Evolutionary conservation across 2,113 vertebrate genomes (phyloP), one percentile per base, ranked within the genome.

Genomic region (Tauraco erythrolophus): DNA sequence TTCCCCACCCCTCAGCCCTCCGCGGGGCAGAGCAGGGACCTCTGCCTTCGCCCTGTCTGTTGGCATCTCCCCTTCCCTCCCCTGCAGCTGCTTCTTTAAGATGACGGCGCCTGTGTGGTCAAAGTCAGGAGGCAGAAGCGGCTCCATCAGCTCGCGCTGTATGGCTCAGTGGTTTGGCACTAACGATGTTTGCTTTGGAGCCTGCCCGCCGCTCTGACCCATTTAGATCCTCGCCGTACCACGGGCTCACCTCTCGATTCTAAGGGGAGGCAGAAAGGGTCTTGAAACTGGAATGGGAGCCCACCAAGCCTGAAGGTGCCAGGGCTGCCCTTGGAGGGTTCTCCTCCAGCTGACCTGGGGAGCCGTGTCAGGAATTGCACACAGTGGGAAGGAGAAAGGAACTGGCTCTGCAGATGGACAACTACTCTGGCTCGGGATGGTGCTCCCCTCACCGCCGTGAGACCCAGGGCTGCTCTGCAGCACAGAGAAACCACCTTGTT

Each of bases 81-180:
- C n/a, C 8, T 6, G 37, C 4, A 10, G 33, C 56, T 35, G 69
- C 75, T 87, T 78, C 94, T 97, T 96, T 97, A 92, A 97, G 94
- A 51, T 2, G 31, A 80, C 7, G 14, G 53, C 2, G 1, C 13
- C 70, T 82, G 79, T 84, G 83, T 91, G 94, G 85, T 84, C 93
- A 77, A 35, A 93, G 93, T 77, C 89, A 95, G 97, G 92, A 92
- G 93, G 96, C 92, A 88, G 65, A 74, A 17, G 48, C 80, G 76
- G 76, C 48, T n/a, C 89, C 94, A 95, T 96, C 97, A 97, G 97
- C 94, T 96, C 35, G 2, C 61, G 4, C 85, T 96, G 2, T 60
- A 65, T 92, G 96, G 96, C 94, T 97, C 97, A 96, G 94, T 79
- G 97, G 94, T 61, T 96, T 97, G 96, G 95, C 89, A 10, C 66